These are phyloP conservation scores for Pachyrhynchus sulphureomaculatus DNA, from an alignment of 1,140 invertebrate species.

Conservation along the genomic window DNA sequence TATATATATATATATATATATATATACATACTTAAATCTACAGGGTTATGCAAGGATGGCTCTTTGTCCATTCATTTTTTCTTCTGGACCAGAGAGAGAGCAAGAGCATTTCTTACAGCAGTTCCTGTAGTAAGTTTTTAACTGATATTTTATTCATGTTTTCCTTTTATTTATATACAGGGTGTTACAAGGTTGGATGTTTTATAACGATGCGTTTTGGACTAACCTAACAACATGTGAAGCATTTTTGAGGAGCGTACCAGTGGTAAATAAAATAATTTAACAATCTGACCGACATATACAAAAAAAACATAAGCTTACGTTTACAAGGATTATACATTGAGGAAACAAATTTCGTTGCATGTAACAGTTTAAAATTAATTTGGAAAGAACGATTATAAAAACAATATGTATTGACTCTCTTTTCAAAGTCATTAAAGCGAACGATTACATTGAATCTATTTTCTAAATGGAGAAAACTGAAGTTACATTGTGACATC, in stretches of 20 bases:
- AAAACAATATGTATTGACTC: no score
- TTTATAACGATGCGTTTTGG: slow-evolving; percentile 64
- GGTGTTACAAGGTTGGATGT: slow-evolving; percentile 89
- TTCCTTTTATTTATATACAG: slow-evolving; percentile 51
- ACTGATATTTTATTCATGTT: not conserved
- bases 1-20: no score
- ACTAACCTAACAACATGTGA: slow-evolving; percentile 69
- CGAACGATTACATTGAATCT: no score
- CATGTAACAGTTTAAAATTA: no score
- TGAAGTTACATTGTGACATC: no score
- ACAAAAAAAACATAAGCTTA: no score
- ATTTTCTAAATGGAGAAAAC: no score
- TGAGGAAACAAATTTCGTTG: no score
- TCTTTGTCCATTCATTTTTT: slow-evolving; percentile 70
- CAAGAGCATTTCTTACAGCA: slow-evolving; percentile 74
- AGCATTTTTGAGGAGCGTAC: slow-evolving; percentile 76
- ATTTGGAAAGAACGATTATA: no score
- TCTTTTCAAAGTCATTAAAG: no score
- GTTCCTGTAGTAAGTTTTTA: slow-evolving; percentile 67
- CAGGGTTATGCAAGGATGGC: slow-evolving; percentile 87
- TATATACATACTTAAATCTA: not conserved
- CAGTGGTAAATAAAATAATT: slow-evolving; percentile 58
- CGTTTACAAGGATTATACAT: no score
- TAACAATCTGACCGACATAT: not conserved
- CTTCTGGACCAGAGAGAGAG: slow-evolving; percentile 72